A percentile compares a stretch with the other conserved stretches of the same genome.
phyloP scores from a whole-genome alignment of 1,140 invertebrate genomes.

The Chymomyza costata region DNA sequence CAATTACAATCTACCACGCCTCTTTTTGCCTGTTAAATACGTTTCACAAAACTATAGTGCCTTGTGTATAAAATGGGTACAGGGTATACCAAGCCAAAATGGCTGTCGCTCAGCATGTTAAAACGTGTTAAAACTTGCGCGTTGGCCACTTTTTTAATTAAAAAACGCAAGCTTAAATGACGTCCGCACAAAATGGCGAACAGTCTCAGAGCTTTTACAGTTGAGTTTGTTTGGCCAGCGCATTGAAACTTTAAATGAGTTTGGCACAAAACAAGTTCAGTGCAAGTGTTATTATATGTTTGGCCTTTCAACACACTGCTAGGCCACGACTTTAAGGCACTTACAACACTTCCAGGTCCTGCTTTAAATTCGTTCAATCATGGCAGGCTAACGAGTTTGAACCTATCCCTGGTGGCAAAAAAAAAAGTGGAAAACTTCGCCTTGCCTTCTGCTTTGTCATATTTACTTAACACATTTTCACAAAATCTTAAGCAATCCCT shows the following conservation, averaged over 20 bases:
- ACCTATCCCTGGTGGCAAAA: no score
- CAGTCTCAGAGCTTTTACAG: slow-evolving; percentile 41
- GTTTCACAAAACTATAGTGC: no score
- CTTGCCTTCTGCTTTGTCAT: slow-evolving; percentile 44
- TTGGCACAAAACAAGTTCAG: no score
- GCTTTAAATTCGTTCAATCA: slow-evolving; percentile 52
- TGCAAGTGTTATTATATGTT: no score
- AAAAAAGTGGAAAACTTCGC: slow-evolving; percentile 37
- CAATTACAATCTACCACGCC: no score
- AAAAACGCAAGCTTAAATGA: slow-evolving; percentile 28
- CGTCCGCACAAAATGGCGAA: slow-evolving; percentile 33
- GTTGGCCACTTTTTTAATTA: slow-evolving; percentile 61
- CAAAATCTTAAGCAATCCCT: slow-evolving; percentile 42
- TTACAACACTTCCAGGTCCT: slow-evolving; percentile 4
- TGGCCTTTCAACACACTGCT: neutral
- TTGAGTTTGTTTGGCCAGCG: slow-evolving; percentile 19
- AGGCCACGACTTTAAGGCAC: slow-evolving; percentile 10
- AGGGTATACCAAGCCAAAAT: no score
- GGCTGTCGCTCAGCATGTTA: slow-evolving; percentile 22
- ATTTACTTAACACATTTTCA: slow-evolving; percentile 61
- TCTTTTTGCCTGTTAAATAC: no score
- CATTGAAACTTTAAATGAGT: slow-evolving; percentile 21
- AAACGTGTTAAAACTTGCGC: slow-evolving; percentile 21
- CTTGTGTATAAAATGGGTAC: no score
- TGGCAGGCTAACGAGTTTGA: slow-evolving; percentile 20